These are phyloP conservation scores for Holcopasites calliopsidis DNA, from an alignment of 1,140 invertebrate genomes.

Conservation along the genomic window DNA sequence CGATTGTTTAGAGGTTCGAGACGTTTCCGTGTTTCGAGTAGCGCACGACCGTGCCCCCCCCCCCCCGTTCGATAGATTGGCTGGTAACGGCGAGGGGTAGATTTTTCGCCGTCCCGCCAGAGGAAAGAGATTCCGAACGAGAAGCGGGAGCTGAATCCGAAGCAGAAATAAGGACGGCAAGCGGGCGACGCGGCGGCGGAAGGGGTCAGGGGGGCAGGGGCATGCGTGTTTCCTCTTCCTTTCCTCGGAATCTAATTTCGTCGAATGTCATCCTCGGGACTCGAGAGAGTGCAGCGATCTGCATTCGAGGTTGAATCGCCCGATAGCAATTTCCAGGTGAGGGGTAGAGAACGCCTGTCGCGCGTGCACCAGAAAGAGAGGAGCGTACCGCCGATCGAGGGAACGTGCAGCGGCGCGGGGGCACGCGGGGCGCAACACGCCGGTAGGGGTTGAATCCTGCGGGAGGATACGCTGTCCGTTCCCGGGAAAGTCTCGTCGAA, in stretches of 20 bases:
- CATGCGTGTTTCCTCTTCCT: slow-evolving; percentile 57
- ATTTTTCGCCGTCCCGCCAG: slow-evolving; percentile 37
- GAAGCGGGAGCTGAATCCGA: slow-evolving; percentile 34
- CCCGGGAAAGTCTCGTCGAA: slow-evolving; percentile 64
- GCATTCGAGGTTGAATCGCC: slow-evolving; percentile 65
- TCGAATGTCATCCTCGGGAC: slow-evolving; percentile 65
- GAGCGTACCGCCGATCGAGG: not conserved
- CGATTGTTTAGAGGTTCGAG: slow-evolving; percentile 11
- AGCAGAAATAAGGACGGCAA: slow-evolving; percentile 42
- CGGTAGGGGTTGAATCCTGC: slow-evolving; percentile 41
- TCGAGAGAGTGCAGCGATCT: slow-evolving; percentile 62
- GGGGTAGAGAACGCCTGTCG: not conserved
- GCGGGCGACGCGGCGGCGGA: not conserved
- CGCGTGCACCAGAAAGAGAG: slow-evolving; percentile 11
- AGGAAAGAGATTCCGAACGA: too few species aligned
- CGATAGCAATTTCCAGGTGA: slow-evolving; percentile 62
- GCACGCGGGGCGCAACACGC: not conserved
- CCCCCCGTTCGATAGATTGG: slow-evolving; percentile 30
- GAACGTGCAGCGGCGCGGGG: not conserved
- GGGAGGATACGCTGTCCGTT: slow-evolving; percentile 63
- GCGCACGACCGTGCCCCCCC: not conserved
- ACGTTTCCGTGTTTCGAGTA: slow-evolving; percentile 8
- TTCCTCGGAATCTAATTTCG: slow-evolving; percentile 69
- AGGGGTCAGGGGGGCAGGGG: slow-evolving; percentile 3
- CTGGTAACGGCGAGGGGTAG: slow-evolving; percentile 21